Conservation (phyloP, 1,140 invertebrate genomes). For the Aradophagus sp. region DNA sequence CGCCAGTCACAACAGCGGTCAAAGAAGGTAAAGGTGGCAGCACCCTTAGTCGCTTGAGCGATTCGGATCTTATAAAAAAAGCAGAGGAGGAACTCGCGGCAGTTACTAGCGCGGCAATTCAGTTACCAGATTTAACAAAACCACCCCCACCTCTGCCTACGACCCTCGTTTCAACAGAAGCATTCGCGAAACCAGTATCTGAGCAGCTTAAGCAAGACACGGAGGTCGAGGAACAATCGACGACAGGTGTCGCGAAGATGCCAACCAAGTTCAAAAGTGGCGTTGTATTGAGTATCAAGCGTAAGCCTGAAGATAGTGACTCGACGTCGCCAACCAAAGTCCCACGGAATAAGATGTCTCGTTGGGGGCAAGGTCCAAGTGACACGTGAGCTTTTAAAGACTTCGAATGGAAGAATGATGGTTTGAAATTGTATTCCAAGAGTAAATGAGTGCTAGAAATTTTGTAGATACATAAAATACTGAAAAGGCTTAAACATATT, state of each 20-base stretch:
- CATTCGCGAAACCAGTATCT: too few species aligned
- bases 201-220: too few species aligned
- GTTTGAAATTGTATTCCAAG: too few species aligned
- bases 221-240: constrained; percentile 64
- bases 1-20: too few species aligned
- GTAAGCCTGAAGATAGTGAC: constrained; percentile 60
- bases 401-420: too few species aligned
- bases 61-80: constrained; percentile 76
- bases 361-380: constrained; percentile 67
- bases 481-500: too few species aligned
- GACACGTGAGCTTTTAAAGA: constrained; percentile 19
- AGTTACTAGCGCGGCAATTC: constrained; percentile 4
- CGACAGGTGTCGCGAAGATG: constrained; percentile 12
- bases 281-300: constrained; percentile 65
- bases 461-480: too few species aligned
- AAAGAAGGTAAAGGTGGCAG: too few species aligned
- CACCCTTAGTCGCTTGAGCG: constrained; percentile 75
- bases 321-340: constrained; percentile 47
- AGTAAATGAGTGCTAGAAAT: too few species aligned
- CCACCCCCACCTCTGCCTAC: constrained; percentile 27
- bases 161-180: background rate
- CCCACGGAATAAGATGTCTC: constrained; percentile 62
- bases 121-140: constrained; percentile 28
- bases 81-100: constrained; percentile 77
- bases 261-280: constrained; percentile 63